phyloP scores from a whole-genome alignment of 2,113 vertebrate genomes.

The Oncorhynchus nerka region DNA sequence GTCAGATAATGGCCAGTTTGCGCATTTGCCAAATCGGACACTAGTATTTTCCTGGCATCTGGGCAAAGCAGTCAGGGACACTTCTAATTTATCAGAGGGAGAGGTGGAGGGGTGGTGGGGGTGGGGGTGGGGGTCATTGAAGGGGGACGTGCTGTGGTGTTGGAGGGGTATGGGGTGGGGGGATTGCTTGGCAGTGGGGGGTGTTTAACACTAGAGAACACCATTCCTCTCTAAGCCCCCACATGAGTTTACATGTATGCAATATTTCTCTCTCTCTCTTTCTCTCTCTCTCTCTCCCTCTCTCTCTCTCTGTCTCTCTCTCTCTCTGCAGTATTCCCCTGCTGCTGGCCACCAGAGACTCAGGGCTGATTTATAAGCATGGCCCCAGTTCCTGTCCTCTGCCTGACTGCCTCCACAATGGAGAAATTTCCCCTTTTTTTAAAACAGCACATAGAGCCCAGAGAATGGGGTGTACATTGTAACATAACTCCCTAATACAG shows the following conservation, averaged over 20 bases:
- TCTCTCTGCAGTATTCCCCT: slow-evolving; percentile 65
- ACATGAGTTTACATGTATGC: slow-evolving; percentile 76
- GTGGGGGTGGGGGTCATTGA: slow-evolving; percentile 10
- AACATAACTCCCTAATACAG: neutral
- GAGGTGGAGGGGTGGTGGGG: slow-evolving; percentile 20
- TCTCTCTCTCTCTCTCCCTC: slow-evolving; percentile 57
- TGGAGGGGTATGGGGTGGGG: slow-evolving; percentile 28
- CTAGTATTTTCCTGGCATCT: slow-evolving; percentile 74
- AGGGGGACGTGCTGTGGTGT: neutral
- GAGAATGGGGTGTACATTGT: neutral
- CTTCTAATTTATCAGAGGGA: slow-evolving; percentile 84
- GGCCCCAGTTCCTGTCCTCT: slow-evolving; percentile 83
- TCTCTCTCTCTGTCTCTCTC: slow-evolving; percentile 10
- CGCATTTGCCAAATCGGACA: slow-evolving; percentile 83
- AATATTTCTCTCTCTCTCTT: slow-evolving; percentile 33
- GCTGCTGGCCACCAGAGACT: slow-evolving; percentile 84
- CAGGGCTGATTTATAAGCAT: slow-evolving; percentile 91
- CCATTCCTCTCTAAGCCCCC: slow-evolving; percentile 83
- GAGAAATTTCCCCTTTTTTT: slow-evolving; percentile 68
- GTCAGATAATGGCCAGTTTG: slow-evolving; percentile 83
- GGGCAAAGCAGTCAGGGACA: slow-evolving; percentile 72
- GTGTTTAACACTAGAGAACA: slow-evolving; percentile 83
- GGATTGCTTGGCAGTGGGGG: slow-evolving; percentile 68
- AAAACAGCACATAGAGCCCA: neutral
- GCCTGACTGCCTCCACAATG: slow-evolving; percentile 83